phyloP scores from a whole-genome alignment of 2,797 vertebrate species.

The Columba guinea region DNA sequence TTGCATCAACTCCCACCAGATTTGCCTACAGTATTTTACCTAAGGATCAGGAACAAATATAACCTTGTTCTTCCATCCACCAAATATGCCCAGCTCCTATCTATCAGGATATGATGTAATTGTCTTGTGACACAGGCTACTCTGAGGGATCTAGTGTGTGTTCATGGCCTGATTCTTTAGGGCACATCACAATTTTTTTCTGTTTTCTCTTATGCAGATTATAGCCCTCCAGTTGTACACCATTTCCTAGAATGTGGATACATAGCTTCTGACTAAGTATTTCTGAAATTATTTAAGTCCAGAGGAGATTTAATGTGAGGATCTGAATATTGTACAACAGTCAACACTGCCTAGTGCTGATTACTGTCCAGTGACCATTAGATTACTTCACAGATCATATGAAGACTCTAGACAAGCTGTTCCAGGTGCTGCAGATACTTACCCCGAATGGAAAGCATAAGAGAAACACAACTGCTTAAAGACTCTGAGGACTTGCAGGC shows the following conservation, averaged over 20 bases:
- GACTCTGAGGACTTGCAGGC: background rate
- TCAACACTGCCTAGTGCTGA: background rate
- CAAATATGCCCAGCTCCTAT: background rate
- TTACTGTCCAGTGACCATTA: background rate
- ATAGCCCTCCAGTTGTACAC: background rate
- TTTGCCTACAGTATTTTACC: background rate
- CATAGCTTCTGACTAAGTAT: background rate
- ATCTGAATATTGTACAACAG: background rate
- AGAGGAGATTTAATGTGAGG: background rate
- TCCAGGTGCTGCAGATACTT: background rate
- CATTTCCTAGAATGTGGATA: background rate
- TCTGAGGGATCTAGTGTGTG: background rate
- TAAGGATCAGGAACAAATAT: background rate
- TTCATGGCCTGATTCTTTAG: background rate
- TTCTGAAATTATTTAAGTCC: background rate
- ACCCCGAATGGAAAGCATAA: background rate
- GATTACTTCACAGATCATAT: background rate
- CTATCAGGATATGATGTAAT: background rate
- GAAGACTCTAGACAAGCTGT: background rate
- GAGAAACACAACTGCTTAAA: background rate
- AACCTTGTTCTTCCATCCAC: background rate
- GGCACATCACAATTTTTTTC: background rate
- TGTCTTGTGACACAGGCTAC: background rate
- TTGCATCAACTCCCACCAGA: background rate
- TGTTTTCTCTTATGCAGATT: background rate